phyloP scores from a whole-genome alignment of 2,888 invertebrate genomes.

The Synanthedon tipuliformis region DNA sequence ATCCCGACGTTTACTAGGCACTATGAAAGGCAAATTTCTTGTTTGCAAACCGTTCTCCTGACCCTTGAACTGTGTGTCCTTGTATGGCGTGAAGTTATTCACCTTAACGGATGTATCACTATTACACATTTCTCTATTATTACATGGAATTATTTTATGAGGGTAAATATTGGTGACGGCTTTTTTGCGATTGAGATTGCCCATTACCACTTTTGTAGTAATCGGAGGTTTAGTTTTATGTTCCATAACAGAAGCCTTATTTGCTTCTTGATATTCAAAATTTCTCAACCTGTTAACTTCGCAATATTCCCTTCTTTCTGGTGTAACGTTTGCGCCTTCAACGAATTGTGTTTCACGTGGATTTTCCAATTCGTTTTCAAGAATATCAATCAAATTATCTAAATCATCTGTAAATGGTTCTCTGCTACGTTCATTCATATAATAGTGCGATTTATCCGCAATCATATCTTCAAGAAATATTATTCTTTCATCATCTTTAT shows the following conservation, averaged over 20 bases:
- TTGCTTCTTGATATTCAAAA: slow-evolving; percentile 15
- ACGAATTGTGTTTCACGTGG: slow-evolving; percentile 19
- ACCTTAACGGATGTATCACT: not conserved
- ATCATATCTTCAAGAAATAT: slow-evolving; percentile 32
- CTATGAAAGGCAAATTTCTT: slow-evolving; percentile 25
- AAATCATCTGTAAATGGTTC: slow-evolving; percentile 36
- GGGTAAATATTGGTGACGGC: slow-evolving; percentile 29
- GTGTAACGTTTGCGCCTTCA: slow-evolving; percentile 3
- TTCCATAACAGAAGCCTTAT: slow-evolving; percentile 9
- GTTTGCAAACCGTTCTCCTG: slow-evolving; percentile 10
- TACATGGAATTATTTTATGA: slow-evolving; percentile 20
- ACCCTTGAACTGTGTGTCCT: not conserved
- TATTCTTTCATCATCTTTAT: slow-evolving; percentile 39
- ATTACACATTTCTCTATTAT: slow-evolving; percentile 8
- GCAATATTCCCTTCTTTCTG: slow-evolving; percentile 12
- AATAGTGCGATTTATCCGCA: slow-evolving; percentile 26
- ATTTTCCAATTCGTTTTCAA: slow-evolving; percentile 48
- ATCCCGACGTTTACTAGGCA: slow-evolving; percentile 25
- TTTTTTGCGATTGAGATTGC: slow-evolving; percentile 31
- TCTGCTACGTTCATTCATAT: slow-evolving; percentile 17
- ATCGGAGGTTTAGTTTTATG: slow-evolving; percentile 12
- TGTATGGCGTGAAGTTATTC: not conserved
- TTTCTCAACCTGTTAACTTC: slow-evolving; percentile 14
- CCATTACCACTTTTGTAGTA: slow-evolving; percentile 30
- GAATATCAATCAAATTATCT: slow-evolving; percentile 46